These are phyloP conservation scores for Cephus rjabovi DNA, from an alignment of 2,888 invertebrate genomes.

Conservation along the genomic window DNA sequence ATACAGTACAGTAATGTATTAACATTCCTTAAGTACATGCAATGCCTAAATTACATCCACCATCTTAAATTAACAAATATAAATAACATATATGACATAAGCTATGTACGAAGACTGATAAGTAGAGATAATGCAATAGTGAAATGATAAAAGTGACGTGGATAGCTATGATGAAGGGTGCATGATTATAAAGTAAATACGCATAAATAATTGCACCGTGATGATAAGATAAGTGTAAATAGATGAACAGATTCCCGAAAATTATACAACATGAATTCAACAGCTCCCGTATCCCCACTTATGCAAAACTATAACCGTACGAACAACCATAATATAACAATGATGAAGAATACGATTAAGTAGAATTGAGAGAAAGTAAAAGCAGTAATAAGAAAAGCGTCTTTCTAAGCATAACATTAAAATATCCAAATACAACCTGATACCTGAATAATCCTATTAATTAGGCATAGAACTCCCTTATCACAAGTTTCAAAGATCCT, in stretches of 20 bases:
- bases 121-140: neutral
- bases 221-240: neutral
- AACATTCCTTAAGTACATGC: conserved; percentile 63
- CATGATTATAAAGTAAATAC: neutral
- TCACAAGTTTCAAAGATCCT: too few species aligned
- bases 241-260: neutral
- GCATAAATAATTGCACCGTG: neutral
- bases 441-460: neutral
- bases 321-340: neutral
- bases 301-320: neutral
- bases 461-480: too few species aligned
- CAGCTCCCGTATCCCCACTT: neutral
- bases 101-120: neutral
- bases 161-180: neutral
- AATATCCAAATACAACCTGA: neutral
- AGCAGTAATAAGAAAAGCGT: neutral
- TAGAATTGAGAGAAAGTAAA: neutral
- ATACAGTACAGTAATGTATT: conserved; percentile 56
- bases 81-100: conserved; percentile 25
- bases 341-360: conserved; percentile 7
- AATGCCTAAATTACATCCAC: conserved; percentile 55
- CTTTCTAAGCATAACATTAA: neutral
- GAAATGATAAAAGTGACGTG: neutral
- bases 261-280: conserved; percentile 4
- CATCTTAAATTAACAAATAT: conserved; percentile 51